These are phyloP conservation scores for Rhinatrema bivittatum DNA, from an alignment of 2,797 vertebrate genomes.

Conservation along the genomic window DNA sequence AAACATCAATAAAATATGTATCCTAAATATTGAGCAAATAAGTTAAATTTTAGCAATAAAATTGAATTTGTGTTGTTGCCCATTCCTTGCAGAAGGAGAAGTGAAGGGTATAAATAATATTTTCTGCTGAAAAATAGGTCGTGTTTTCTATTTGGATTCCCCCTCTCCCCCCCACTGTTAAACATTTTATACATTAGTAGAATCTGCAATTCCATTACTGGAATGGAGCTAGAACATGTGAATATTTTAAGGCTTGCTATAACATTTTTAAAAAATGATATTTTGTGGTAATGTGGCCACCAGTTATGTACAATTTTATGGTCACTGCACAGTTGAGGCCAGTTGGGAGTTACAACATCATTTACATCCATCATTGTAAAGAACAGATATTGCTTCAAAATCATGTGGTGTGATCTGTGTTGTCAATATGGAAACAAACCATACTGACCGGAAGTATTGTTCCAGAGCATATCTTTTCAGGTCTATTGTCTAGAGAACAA, in stretches of 20 bases:
- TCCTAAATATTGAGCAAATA: slow-evolving; percentile 68
- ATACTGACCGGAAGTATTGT: slow-evolving; percentile 56
- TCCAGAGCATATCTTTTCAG: slow-evolving; percentile 57
- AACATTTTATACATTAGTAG: slow-evolving; percentile 23
- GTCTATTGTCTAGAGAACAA: slow-evolving; percentile 55
- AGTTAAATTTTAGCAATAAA: slow-evolving; percentile 59
- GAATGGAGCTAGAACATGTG: slow-evolving; percentile 85
- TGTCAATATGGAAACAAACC: slow-evolving; percentile 56
- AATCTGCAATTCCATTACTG: slow-evolving; percentile 57
- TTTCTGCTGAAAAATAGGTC: slow-evolving; percentile 45
- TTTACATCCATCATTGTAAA: slow-evolving; percentile 83
- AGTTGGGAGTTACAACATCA: slow-evolving; percentile 64
- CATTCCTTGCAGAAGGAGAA: slow-evolving; percentile 40
- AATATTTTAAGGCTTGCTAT: slow-evolving; percentile 97
- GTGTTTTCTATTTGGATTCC: slow-evolving; percentile 22
- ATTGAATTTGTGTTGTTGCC: slow-evolving; percentile 34
- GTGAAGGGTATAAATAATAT: slow-evolving; percentile 35
- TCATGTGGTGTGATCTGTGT: slow-evolving; percentile 63
- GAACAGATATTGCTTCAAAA: slow-evolving; percentile 95
- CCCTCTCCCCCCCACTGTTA: slow-evolving; percentile 27
- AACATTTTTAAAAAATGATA: slow-evolving; percentile 75
- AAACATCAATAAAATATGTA: slow-evolving; percentile 72
- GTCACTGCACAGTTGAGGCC: slow-evolving; percentile 78
- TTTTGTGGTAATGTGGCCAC: slow-evolving; percentile 75
- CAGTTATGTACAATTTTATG: slow-evolving; percentile 68